phyloP scores from a whole-genome alignment of 2,113 vertebrate genomes.

The Planiliza haematocheilus region DNA sequence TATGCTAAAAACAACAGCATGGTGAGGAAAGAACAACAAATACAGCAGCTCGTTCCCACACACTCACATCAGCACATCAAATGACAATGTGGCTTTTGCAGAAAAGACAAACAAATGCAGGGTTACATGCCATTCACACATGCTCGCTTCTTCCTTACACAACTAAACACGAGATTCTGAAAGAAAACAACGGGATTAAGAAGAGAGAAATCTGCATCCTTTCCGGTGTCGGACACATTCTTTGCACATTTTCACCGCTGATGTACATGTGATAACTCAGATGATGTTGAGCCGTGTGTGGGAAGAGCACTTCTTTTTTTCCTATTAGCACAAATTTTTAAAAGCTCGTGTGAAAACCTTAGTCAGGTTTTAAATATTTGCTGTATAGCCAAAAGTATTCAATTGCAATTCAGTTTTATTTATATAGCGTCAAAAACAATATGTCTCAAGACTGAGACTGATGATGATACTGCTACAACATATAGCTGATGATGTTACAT shows the following conservation, averaged over 20 bases:
- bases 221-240: slow-evolving; percentile 19
- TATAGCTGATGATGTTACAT: no score
- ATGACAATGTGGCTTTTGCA: slow-evolving; percentile 51
- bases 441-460: no score
- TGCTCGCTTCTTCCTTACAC: not conserved
- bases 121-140: slow-evolving; percentile 44
- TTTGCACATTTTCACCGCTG: not conserved
- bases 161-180: slow-evolving; percentile 23
- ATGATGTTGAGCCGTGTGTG: no score
- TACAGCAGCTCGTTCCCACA: slow-evolving; percentile 78
- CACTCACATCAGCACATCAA: slow-evolving; percentile 65
- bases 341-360: not conserved
- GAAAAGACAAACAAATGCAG: slow-evolving; percentile 56
- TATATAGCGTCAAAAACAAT: no score
- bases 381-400: not conserved
- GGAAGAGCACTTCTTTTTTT: no score
- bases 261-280: not conserved
- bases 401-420: no score
- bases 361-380: not conserved
- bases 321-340: not conserved
- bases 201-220: slow-evolving; percentile 7
- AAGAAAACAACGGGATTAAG: slow-evolving; percentile 24
- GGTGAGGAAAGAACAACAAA: slow-evolving; percentile 80
- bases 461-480: no score
- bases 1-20: slow-evolving; percentile 78